These are phyloP conservation scores for Diprion similis DNA, from an alignment of 1,140 invertebrate species.

Conservation along the genomic window DNA sequence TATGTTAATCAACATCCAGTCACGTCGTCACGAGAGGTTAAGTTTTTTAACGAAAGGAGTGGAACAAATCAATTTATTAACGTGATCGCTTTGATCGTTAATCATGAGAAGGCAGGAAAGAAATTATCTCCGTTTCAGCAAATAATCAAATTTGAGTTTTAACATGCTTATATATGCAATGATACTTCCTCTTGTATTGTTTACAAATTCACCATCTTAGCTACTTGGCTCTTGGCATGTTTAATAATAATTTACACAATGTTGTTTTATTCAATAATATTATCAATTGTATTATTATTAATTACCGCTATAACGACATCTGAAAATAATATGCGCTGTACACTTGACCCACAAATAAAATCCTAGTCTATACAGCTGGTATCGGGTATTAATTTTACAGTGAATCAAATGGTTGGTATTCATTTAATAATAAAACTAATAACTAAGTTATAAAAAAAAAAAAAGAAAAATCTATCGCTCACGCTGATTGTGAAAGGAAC, in stretches of 20 bases:
- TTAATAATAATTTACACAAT: neutral
- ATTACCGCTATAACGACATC: constrained; percentile 53
- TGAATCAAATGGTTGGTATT: no score
- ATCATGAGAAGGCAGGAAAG: no score
- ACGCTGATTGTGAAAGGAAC: no score
- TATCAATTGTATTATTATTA: constrained; percentile 36
- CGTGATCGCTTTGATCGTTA: no score
- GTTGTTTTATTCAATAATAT: constrained; percentile 37
- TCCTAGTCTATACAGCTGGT: constrained; percentile 45
- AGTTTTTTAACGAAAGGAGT: neutral
- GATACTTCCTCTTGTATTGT: neutral
- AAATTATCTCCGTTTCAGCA: no score
- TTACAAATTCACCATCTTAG: neutral
- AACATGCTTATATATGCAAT: neutral
- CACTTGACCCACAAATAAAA: constrained; percentile 57
- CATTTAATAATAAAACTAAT: no score
- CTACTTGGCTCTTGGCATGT: neutral
- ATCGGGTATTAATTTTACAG: no score
- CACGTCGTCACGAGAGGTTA: neutral
- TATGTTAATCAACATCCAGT: no score
- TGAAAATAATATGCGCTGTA: constrained; percentile 50
- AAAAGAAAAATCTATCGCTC: no score
- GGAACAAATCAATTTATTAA: no score
- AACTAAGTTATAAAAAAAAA: no score
- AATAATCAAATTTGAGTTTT: no score